Conservation (phyloP, 2,888 invertebrate genomes). For the Trachelus troglodyta region DNA sequence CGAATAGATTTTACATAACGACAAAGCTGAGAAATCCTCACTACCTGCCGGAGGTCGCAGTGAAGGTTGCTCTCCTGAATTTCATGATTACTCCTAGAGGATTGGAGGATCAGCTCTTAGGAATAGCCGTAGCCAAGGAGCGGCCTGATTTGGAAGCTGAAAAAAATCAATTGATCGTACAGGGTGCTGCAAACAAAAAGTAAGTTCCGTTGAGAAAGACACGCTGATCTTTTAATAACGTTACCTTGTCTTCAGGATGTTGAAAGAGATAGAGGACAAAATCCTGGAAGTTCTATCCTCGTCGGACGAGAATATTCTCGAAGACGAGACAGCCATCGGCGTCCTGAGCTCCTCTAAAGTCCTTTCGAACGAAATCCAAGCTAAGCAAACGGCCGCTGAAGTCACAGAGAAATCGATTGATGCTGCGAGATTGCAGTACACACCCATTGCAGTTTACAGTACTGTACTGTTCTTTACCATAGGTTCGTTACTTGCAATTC, state of each 20-base stretch:
- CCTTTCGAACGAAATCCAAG: conserved; percentile 89
- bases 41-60: conserved; percentile 93
- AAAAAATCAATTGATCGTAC: conserved; percentile 88
- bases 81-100: conserved; percentile 94
- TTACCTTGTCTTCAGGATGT: conserved; percentile 67
- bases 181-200: conserved; percentile 86
- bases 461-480: conserved; percentile 93
- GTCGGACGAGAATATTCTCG: conserved; percentile 84
- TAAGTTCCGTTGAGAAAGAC: conserved; percentile 31
- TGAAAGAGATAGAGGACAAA: conserved; percentile 92
- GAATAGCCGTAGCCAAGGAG: conserved; percentile 93
- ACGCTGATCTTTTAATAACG: not conserved
- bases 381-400: conserved; percentile 90
- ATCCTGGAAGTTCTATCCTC: conserved; percentile 83
- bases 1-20: conserved; percentile 85
- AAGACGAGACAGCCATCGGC: conserved; percentile 90
- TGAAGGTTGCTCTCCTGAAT: conserved; percentile 91
- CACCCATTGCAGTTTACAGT: conserved; percentile 89
- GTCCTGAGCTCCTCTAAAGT: conserved; percentile 90
- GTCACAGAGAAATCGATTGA: conserved; percentile 93
- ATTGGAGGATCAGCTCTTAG: conserved; percentile 88
- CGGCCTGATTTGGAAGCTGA: conserved; percentile 92
- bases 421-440: conserved; percentile 84
- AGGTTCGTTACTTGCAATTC: conserved; percentile 67
- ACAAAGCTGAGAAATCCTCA: conserved; percentile 95